A percentile compares a stretch with the other conserved stretches of the same genome.
phyloP scores from a whole-genome alignment of 1,140 invertebrate genomes.

The Andricus grossulariae region DNA sequence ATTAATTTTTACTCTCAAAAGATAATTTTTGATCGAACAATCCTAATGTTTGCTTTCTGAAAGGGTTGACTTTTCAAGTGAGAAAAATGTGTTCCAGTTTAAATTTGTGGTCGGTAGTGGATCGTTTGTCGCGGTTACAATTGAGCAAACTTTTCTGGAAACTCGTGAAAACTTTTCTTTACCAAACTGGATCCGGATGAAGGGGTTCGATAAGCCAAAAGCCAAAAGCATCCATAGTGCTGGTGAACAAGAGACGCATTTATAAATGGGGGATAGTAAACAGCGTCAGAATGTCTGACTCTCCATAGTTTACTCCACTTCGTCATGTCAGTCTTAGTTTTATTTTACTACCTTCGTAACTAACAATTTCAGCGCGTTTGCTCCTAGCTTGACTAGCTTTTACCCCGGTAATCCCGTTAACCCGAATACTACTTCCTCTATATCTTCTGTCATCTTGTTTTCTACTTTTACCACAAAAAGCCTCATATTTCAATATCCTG shows the following conservation, averaged over 20 bases:
- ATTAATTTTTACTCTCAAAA: too few species aligned
- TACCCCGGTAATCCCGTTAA: not conserved
- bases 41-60: not conserved
- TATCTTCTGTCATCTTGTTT: not conserved
- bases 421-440: not conserved
- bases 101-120: conserved; percentile 11
- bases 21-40: not conserved
- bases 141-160: not conserved
- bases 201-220: conserved; percentile 14
- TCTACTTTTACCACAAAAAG: not conserved
- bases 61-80: not conserved
- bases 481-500: not conserved
- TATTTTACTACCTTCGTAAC: conserved; percentile 18
- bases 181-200: conserved; percentile 8
- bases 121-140: conserved; percentile 13
- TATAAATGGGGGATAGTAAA: conserved; percentile 24
- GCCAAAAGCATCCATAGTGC: not conserved
- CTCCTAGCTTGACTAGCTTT: conserved; percentile 9
- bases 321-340: conserved; percentile 25
- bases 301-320: conserved; percentile 5
- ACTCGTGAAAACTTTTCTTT: conserved; percentile 1
- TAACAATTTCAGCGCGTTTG: conserved; percentile 18
- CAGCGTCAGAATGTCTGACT: conserved; percentile 28
- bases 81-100: not conserved
- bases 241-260: not conserved